Base-by-base conservation (phyloP, 2,113 vertebrate genomes). In the Strix uralensis region DNA sequence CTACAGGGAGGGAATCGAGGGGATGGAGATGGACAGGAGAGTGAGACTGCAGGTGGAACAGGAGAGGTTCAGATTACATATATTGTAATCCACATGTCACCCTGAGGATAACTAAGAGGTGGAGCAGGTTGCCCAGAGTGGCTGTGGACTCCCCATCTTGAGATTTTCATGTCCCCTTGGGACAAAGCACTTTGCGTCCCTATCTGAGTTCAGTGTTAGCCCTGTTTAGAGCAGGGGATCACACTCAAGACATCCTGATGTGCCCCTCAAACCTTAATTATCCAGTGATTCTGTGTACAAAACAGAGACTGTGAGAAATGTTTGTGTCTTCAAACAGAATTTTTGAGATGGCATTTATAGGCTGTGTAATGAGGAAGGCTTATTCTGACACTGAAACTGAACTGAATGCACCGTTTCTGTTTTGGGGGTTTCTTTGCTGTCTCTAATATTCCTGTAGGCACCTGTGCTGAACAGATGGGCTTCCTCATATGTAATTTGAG, bases 211-310 rank as follows among this genome's bases (percentile, higher is more conserved):
- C 1, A 0, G 10, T 29, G 17, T 42, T 81, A 8, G 6, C 6
- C 12, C 4, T 55, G 12, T 23, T 67, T 75, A 25, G 36, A 55
- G n/a, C 27, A 36, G 21, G 2, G 5, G 2, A 32, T 42, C 21
- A 19, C 15, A 11, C 3, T 0, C 4, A 8, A 52, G 15, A 51
- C 0, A 2, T n/a, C 4, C 15, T 0, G 0, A 55, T 34, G 5
- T 20, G 0, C 11, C 4, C 13, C 17, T 81, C 22, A 52, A 87
- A 34, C 4, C 13, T 0, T 0, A 7, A 42, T 13, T 15, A 42
- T 42, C 4, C 20, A 44, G 13, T 59, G 32, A 36, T 59, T 51
- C 23, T 42, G 4, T 51, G 7, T 42, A 30, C 12, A 52, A 77
- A 93, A 20, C 16, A 77, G 38, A 69, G 8, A 38, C 4, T 46